A percentile compares a stretch with the other conserved stretches of the same genome.
Conservation (phyloP, 2,113 vertebrate genomes). For the Saguinus imperator region DNA sequence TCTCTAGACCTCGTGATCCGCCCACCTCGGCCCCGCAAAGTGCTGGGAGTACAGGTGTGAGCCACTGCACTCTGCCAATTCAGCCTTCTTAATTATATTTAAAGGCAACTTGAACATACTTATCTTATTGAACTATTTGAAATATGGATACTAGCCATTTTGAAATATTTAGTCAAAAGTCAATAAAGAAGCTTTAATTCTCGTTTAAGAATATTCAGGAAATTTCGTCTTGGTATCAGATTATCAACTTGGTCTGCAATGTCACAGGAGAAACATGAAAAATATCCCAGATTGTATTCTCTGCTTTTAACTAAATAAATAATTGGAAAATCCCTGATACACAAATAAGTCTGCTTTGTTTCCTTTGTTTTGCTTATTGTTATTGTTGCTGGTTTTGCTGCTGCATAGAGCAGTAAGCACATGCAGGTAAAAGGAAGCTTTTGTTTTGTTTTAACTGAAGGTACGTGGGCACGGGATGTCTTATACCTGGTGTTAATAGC, state of each 20-base stretch:
- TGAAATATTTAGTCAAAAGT: conserved; percentile 5
- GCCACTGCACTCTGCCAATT: neutral
- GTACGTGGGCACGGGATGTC: neutral
- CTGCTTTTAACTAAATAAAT: conserved; percentile 43
- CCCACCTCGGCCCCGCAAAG: too few species aligned
- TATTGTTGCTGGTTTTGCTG: neutral
- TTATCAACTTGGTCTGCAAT: neutral
- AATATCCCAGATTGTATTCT: neutral
- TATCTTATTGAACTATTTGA: neutral
- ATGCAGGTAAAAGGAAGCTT: neutral
- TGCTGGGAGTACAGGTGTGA: too few species aligned
- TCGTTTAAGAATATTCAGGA: conserved; percentile 11
- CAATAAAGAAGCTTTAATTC: neutral
- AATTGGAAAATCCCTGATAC: neutral
- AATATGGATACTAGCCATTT: neutral
- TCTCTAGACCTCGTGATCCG: too few species aligned
- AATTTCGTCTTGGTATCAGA: neutral
- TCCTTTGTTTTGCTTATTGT: neutral
- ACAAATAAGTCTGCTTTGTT: neutral
- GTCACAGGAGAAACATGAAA: conserved; percentile 23
- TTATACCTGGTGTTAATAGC: neutral
- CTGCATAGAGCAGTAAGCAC: neutral
- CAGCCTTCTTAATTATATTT: neutral
- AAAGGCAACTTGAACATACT: neutral
- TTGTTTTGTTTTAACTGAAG: conserved; percentile 36